phyloP scores from a whole-genome alignment of 2,888 invertebrate species.

The Limnephilus rhombicus region DNA sequence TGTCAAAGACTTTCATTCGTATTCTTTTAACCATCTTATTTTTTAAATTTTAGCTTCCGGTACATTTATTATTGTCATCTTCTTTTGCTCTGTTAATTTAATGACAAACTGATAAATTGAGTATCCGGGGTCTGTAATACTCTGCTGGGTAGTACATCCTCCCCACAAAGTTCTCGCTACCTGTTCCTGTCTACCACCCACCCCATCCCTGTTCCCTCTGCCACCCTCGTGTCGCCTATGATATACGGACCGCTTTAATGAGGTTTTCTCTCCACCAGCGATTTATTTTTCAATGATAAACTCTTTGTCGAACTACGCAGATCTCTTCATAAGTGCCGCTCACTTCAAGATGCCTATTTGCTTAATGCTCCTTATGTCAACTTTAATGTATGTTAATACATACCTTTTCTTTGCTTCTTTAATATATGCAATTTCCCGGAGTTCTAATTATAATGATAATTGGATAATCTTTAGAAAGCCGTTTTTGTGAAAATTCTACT shows the following conservation, averaged over 20 bases:
- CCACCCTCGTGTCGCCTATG: constrained; percentile 42
- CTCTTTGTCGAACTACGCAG: constrained; percentile 2
- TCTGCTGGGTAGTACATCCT: neutral
- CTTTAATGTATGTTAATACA: neutral
- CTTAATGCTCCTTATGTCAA: neutral
- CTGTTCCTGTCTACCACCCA: neutral
- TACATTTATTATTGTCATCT: neutral
- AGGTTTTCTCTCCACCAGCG: constrained; percentile 50
- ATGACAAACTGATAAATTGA: constrained; percentile 7
- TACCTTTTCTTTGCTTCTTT: neutral
- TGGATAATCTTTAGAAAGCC: too few relatives aligned
- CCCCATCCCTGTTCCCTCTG: neutral
- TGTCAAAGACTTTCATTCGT: neutral
- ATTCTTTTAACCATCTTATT: neutral
- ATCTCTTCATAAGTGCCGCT: neutral
- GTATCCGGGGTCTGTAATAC: neutral
- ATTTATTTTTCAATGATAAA: constrained; percentile 57
- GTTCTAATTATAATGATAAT: too few relatives aligned
- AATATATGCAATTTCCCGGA: too few relatives aligned
- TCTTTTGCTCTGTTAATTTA: neutral
- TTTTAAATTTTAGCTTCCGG: neutral
- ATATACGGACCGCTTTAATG: constrained; percentile 55
- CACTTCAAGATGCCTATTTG: neutral
- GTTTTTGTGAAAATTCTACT: too few relatives aligned
- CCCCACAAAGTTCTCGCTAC: neutral